Evolutionary conservation across 2,888 invertebrate genomes (phyloP), one percentile per base, ranked within the genome.

Genomic region (Bombylius major): DNA sequence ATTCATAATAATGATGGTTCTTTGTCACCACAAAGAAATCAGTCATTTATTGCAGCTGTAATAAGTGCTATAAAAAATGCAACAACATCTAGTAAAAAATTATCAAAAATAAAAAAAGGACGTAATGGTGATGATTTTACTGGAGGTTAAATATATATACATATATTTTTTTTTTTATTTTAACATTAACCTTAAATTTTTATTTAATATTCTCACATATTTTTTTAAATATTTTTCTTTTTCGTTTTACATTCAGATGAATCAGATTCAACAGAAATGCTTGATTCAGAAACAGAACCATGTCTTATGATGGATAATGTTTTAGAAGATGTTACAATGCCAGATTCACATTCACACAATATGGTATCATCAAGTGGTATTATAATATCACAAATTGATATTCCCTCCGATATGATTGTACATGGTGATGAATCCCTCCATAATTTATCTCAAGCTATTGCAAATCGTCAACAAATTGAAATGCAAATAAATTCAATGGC

Each of bases 241-340:
- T 50, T 1, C 4, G 5, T 6, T 6, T 9, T 44, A 36, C 12
- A 55, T 65, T 42, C 60, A 84, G 85, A 86, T 64, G 82, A 82
- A 67, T 77, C 77, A 36, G 86, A 87, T 72, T 87, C 87, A 23
- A 84, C 84, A 6, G 88, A 88, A 66, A 77, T 89, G 70, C 76
- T 89, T 45, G 88, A 89, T 70, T 88, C 87, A 0, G 89, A 89
- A 77, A 88, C 88, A 0, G 88, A 88, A 66, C 88, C 88, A 0
- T 86, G 87, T 64, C 76, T 89, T 32, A 87, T 88, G 79, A 88
- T 87, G 77, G 88, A 88, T 65, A 86, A 86, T 54, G 88, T 82
- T 36, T 65, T 81, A 58, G 83, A 83, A 69, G 83, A 83, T 66
- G 83, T 83, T 23, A 74, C 80, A 39, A 73, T 82, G 60, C 81